phyloP scores from a whole-genome alignment of 2,797 vertebrate genomes.

The Ciconia nigra region DNA sequence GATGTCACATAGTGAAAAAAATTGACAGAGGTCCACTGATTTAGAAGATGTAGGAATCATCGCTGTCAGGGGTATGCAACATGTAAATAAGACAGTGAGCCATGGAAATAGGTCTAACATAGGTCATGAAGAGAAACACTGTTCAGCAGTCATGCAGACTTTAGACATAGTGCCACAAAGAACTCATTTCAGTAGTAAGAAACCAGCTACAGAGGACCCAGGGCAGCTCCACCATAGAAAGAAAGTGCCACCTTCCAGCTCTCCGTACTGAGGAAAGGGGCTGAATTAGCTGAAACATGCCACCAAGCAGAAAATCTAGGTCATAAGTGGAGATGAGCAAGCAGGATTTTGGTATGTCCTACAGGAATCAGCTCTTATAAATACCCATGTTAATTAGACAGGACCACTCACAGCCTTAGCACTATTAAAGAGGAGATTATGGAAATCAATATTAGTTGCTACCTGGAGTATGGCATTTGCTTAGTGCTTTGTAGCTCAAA shows the following conservation, averaged over 20 bases:
- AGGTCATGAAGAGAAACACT: neutral
- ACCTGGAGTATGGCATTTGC: neutral
- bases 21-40: neutral
- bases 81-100: neutral
- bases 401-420: neutral
- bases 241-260: neutral
- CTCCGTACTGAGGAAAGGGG: neutral
- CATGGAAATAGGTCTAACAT: neutral
- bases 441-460: neutral
- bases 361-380: neutral
- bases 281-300: neutral
- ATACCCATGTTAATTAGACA: accelerated
- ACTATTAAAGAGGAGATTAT: neutral
- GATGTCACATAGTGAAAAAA: neutral
- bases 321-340: neutral
- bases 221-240: neutral
- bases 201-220: neutral
- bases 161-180: neutral
- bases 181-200: neutral
- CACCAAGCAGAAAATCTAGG: neutral
- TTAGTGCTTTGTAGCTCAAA: neutral
- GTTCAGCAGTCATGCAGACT: neutral
- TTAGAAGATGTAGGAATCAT: neutral
- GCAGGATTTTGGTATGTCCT: neutral
- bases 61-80: neutral